Conservation (phyloP, 2,797 vertebrate species). For the Rhyacichthys aspro region DNA sequence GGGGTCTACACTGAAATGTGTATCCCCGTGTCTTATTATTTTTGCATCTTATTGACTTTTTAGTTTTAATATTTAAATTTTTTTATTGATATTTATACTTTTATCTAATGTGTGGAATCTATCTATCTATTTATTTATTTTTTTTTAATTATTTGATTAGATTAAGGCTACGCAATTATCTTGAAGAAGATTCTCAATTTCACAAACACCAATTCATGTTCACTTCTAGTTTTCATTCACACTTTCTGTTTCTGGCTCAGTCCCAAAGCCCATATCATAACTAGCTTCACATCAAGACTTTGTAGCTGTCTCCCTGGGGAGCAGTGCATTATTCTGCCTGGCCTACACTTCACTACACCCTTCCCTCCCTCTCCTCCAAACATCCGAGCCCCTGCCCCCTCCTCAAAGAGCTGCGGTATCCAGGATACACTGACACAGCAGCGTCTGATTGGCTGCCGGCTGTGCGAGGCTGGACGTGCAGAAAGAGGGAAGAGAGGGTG, state of each 20-base stretch:
- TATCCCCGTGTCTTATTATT: too few relatives aligned
- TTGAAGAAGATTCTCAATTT: too few relatives aligned
- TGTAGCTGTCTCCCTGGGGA: constrained; percentile 25
- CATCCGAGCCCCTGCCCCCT: constrained; percentile 28
- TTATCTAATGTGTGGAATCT: too few relatives aligned
- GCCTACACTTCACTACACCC: constrained; percentile 14
- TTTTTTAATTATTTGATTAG: too few relatives aligned
- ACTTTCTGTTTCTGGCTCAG: not conserved
- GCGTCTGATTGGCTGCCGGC: constrained; percentile 75
- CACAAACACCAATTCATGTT: too few relatives aligned
- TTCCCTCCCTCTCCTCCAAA: constrained; percentile 19
- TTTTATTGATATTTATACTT: too few relatives aligned
- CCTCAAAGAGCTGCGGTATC: constrained; percentile 73
- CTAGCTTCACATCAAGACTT: not conserved
- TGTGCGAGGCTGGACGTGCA: constrained; percentile 50
- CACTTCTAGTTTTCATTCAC: not conserved
- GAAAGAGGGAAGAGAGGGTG: constrained; percentile 27
- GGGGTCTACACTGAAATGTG: too few relatives aligned
- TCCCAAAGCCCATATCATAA: too few relatives aligned
- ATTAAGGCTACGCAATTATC: too few relatives aligned
- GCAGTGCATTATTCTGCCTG: constrained; percentile 56
- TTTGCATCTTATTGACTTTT: too few relatives aligned
- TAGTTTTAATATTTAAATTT: too few relatives aligned
- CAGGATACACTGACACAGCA: constrained; percentile 74
- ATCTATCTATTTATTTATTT: too few relatives aligned